Conservation (phyloP, 2,113 vertebrate species). For the Silurus glanis region DNA sequence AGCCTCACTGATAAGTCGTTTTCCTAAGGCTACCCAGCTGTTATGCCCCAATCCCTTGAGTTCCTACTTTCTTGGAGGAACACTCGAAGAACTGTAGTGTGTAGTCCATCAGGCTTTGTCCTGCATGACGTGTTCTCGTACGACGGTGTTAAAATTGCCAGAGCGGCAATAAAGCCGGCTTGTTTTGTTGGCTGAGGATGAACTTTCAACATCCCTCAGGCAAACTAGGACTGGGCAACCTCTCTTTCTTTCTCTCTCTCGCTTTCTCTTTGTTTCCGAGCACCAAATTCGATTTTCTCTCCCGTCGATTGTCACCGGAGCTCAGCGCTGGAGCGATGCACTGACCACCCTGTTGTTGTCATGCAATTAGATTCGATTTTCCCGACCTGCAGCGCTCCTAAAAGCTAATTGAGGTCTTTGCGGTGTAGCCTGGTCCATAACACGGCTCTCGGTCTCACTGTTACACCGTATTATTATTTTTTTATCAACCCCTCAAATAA, state of each 20-base stretch:
- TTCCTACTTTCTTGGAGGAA: neutral
- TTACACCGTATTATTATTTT: neutral
- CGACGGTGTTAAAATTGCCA: neutral
- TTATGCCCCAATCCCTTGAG: too few species aligned
- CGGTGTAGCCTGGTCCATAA: conserved; percentile 1
- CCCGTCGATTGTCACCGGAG: conserved; percentile 40
- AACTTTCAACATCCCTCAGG: neutral
- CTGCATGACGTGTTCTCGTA: neutral
- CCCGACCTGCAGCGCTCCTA: conserved; percentile 46
- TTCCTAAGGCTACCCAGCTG: too few species aligned
- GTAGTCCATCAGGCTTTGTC: neutral
- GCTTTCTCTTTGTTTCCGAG: neutral
- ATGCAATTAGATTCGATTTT: conserved; percentile 56
- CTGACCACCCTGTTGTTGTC: conserved; percentile 29
- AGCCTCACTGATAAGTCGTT: too few species aligned
- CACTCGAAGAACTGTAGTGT: neutral
- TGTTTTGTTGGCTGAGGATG: neutral
- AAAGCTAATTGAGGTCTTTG: conserved; percentile 48
- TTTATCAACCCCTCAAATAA: neutral
- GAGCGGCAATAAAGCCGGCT: neutral
- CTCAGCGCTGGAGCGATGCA: neutral
- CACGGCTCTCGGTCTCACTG: neutral
- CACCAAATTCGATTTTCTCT: conserved; percentile 46
- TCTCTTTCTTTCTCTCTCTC: conserved; percentile 15
- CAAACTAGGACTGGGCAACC: neutral